Conservation (phyloP, 2,113 vertebrate genomes). For the Dermatemys mawii region DNA sequence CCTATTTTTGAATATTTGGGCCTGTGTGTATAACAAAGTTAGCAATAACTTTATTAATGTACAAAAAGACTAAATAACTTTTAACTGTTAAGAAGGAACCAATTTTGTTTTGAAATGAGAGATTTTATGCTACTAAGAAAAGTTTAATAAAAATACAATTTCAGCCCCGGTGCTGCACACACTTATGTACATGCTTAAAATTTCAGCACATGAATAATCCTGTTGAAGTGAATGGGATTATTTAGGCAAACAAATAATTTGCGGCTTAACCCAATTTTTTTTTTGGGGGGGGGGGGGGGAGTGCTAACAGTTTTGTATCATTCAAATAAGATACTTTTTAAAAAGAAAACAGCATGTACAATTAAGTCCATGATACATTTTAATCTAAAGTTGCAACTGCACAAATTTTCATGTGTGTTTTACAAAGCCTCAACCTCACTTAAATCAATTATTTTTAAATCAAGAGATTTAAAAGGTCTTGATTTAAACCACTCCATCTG, state of each 20-base stretch:
- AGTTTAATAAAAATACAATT: background rate
- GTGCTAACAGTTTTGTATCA: background rate
- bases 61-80: background rate
- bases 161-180: background rate
- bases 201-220: background rate
- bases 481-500: background rate
- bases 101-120: background rate
- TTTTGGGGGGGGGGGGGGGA: too few relatives aligned
- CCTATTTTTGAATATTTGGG: background rate
- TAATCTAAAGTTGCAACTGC: background rate
- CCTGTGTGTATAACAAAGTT: background rate
- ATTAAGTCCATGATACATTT: background rate
- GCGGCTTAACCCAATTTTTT: background rate
- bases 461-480: background rate
- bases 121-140: background rate
- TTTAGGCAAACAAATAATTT: accelerated
- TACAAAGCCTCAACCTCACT: background rate
- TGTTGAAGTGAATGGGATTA: background rate
- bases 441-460: background rate
- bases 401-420: background rate
- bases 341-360: background rate
- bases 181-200: background rate
- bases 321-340: background rate
- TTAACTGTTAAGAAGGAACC: background rate
- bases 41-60: background rate